These are phyloP conservation scores for Paragorgia papillata DNA, from an alignment of 92 coral and sea anemone genomes.

Conservation along the genomic window DNA sequence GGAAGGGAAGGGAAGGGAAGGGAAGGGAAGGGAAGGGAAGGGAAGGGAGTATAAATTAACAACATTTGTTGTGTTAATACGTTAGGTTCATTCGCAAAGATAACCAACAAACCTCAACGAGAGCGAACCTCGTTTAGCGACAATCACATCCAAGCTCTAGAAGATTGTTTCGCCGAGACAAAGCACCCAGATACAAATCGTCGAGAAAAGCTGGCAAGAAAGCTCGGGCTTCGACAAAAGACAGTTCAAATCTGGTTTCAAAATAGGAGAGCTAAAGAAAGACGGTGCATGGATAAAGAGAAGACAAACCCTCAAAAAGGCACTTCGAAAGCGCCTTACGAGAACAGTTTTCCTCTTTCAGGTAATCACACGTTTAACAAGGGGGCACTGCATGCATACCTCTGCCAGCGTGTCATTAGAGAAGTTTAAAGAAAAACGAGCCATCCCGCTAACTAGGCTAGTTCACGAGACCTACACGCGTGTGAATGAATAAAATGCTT, in stretches of 20 bases:
- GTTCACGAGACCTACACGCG: too few species aligned
- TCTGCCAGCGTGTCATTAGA: too few species aligned
- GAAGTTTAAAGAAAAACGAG: too few species aligned
- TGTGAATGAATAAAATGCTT: too few species aligned
- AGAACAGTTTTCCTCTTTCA: neutral
- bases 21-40: too few species aligned
- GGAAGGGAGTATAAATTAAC: too few species aligned
- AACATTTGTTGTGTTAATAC: neutral
- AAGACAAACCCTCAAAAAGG: neutral
- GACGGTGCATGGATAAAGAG: neutral
- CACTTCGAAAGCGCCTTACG: neutral
- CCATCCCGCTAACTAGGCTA: too few species aligned
- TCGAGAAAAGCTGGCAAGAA: constrained; percentile 21
- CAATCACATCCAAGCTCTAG: constrained; percentile 13
- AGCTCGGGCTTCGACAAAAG: constrained; percentile 28
- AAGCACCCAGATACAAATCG: constrained; percentile 28
- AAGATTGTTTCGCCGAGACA: constrained; percentile 19
- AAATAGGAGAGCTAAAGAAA: constrained; percentile 19
- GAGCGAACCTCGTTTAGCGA: constrained; percentile 40
- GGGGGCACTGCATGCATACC: neutral
- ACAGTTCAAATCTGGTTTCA: constrained; percentile 44
- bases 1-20: too few species aligned
- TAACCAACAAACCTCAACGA: constrained; percentile 9
- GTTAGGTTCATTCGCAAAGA: neutral
- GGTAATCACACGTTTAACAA: neutral